Percentiles rank a stretch among this genome's conserved stretches.
These are phyloP conservation scores for Carassius carassius DNA, from an alignment of 2,113 vertebrate species.

Conservation along the genomic window DNA sequence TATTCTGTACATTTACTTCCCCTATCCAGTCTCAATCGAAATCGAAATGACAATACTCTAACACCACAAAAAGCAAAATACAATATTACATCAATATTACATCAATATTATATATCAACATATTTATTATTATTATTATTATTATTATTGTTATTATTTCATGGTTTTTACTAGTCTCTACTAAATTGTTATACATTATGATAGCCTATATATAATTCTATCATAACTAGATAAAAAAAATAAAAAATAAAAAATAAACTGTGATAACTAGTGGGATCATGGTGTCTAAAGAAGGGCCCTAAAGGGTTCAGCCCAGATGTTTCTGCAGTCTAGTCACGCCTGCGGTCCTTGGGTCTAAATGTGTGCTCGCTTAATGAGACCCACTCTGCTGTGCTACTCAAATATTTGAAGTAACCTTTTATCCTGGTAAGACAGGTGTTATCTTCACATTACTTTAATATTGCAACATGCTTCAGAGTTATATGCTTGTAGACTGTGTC, in stretches of 20 bases:
- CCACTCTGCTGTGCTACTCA: conserved; percentile 5
- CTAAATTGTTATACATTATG: background rate
- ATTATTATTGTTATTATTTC: no score
- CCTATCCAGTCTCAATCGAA: no score
- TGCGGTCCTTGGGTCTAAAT: background rate
- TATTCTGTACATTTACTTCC: no score
- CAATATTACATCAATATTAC: no score
- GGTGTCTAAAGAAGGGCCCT: background rate
- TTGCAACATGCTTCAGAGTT: conserved; percentile 7
- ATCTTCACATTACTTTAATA: background rate
- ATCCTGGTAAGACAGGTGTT: conserved; percentile 18
- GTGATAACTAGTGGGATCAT: background rate
- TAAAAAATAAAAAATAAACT: background rate
- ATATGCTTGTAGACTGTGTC: background rate
- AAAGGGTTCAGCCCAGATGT: background rate
- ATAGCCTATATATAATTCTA: background rate
- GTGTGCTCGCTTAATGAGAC: conserved; percentile 12
- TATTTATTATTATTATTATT: no score
- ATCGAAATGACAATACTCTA: no score
- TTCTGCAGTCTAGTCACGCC: background rate
- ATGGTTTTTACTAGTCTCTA: no score
- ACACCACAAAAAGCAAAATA: no score
- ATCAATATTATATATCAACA: no score
- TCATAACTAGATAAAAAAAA: background rate
- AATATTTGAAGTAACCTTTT: conserved; percentile 22